Evolutionary conservation across 2,797 vertebrate species (phyloP), one percentile per base, ranked within the genome.

Genomic region (Chaetodon trifasciatus): DNA sequence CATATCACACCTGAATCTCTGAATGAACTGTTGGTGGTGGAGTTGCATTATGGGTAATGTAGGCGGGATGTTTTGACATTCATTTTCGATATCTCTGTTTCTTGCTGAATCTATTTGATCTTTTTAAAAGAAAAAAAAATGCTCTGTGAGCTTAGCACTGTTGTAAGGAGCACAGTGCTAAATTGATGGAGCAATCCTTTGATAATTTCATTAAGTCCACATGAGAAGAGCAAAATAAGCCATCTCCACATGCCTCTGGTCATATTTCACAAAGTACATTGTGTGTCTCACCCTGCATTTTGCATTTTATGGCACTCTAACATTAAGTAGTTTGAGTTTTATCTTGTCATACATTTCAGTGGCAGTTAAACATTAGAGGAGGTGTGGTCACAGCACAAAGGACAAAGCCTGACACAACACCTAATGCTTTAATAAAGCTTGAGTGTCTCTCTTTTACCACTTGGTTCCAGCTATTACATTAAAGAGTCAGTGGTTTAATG

Each of bases 221-320:
- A 17, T 21, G 19, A 17, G 70, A 42, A 39, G 37, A 53, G 11
- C 4, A 62, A 55, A 65, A 8, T 13, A 62, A n/a, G 58, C 3
- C 63, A 40, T 64, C 35, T 79, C 24, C 46, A 56, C 58, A 70
- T 2, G 10, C 68, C 19, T 13, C 77, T 55, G 49, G 42, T 81
- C 67, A 70, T 61, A 62, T 46, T 70, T 60, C 57, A 81, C 76
- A 84, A 60, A 85, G 84, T 10, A 11, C 56, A 40, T 16, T 66
- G 23, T 62, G 70, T 71, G 72, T 78, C 60, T 19, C 6, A 32
- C 13, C 11, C 39, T 70, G 50, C 19, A 42, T 35, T 92, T 90
- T 87, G 87, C 87, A 91, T 90, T 85, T 93, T 86, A 88, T 83
- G 19, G 15, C 64, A 4, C 55, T 23, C 21, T 0, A 23, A 65